A percentile compares a stretch with the other conserved stretches of the same genome.
These are phyloP conservation scores for Peromyscus melanophrys DNA, from an alignment of 2,797 vertebrate species.

Conservation along the genomic window DNA sequence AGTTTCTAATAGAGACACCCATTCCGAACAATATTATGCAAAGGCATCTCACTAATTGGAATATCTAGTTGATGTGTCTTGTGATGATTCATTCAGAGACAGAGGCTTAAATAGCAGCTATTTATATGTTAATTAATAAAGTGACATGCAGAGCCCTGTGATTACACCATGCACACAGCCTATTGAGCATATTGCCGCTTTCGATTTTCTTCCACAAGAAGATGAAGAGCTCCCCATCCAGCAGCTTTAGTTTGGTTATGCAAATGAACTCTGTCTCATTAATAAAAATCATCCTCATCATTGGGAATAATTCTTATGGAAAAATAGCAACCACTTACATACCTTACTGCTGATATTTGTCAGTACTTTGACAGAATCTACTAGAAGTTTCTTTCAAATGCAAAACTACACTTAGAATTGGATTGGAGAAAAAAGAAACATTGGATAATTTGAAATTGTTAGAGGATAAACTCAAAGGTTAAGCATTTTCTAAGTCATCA, in stretches of 20 bases:
- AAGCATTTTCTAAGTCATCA: not conserved
- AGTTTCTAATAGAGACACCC: conserved; percentile 48
- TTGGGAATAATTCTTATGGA: conserved; percentile 54
- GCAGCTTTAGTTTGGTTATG: conserved; percentile 56
- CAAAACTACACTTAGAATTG: conserved; percentile 3
- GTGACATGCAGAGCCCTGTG: conserved; percentile 55
- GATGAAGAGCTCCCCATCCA: conserved; percentile 40
- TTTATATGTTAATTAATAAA: conserved; percentile 78
- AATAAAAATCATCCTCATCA: conserved; percentile 63
- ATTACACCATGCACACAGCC: conserved; percentile 58
- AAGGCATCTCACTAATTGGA: conserved; percentile 66
- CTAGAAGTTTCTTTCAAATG: conserved; percentile 24
- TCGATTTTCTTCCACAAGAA: conserved; percentile 49
- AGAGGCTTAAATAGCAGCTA: conserved; percentile 79
- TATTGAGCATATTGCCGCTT: conserved; percentile 26
- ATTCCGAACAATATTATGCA: conserved; percentile 51
- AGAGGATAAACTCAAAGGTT: not conserved
- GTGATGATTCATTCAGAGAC: conserved; percentile 45
- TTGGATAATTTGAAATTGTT: conserved; percentile 1
- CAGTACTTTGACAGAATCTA: conserved; percentile 17
- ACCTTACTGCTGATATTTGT: conserved; percentile 48
- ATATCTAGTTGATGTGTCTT: conserved; percentile 60
- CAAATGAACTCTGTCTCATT: conserved; percentile 65
- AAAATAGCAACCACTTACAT: not conserved
- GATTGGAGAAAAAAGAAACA: not conserved